Conservation (phyloP, 2,888 invertebrate species). For the Fissipunctia ypsillon region DNA sequence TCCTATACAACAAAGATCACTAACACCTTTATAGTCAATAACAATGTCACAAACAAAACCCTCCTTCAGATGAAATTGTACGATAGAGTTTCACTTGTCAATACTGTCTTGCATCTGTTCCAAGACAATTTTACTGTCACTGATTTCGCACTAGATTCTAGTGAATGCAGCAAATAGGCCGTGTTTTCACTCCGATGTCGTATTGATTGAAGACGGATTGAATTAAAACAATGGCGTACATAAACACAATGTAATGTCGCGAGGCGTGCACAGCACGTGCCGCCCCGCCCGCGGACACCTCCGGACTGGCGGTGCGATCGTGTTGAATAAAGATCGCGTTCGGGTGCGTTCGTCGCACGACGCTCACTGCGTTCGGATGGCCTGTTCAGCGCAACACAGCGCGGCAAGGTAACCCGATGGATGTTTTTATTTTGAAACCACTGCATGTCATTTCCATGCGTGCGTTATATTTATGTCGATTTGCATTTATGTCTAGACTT, state of each 20-base stretch:
- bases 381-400: conserved; percentile 64
- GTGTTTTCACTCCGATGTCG: conserved; percentile 79
- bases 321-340: conserved; percentile 83
- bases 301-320: conserved; percentile 80
- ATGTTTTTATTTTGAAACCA: conserved; percentile 82
- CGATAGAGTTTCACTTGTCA: conserved; percentile 88
- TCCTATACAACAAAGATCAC: conserved; percentile 83
- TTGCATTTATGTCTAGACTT: conserved; percentile 44
- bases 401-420: conserved; percentile 74
- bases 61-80: conserved; percentile 81
- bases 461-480: conserved; percentile 47
- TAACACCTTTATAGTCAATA: conserved; percentile 81
- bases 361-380: conserved; percentile 80
- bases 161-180: conserved; percentile 77
- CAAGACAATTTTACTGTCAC: conserved; percentile 75
- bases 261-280: conserved; percentile 89
- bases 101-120: conserved; percentile 80
- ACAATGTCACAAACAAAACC: conserved; percentile 81
- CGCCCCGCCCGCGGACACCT: conserved; percentile 89
- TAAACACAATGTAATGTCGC: conserved; percentile 87
- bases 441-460: conserved; percentile 70
- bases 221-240: conserved; percentile 85
- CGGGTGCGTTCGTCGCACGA: conserved; percentile 82
- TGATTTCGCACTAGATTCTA: conserved; percentile 72
- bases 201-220: conserved; percentile 86